phyloP scores from a whole-genome alignment of 2,888 invertebrate genomes.

The Theretra japonica region DNA sequence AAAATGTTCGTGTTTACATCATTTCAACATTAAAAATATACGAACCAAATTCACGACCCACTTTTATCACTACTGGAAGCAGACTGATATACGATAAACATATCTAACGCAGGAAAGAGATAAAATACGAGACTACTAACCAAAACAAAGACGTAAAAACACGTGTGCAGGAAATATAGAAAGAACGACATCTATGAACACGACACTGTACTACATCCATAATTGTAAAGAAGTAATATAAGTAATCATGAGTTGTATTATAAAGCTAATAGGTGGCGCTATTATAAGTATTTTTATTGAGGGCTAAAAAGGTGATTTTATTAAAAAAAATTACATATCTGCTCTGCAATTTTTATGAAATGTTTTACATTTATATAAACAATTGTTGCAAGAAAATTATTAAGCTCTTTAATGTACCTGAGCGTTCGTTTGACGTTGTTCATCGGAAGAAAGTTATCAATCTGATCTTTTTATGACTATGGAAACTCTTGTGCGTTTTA shows the following conservation, averaged over 20 bases:
- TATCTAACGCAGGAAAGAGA: not conserved
- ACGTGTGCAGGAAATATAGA: not conserved
- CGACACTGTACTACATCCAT: not conserved
- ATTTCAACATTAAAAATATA: not conserved
- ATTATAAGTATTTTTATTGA: not conserved
- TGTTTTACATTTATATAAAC: not conserved
- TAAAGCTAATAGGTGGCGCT: not conserved
- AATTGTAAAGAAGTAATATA: too few relatives aligned
- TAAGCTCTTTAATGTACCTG: not conserved
- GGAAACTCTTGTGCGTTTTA: not conserved
- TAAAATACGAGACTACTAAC: not conserved
- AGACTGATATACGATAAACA: constrained; percentile 17
- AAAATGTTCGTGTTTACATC: not conserved
- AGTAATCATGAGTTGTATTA: not conserved
- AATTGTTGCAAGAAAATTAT: not conserved
- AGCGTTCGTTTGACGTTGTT: too few relatives aligned
- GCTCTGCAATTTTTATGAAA: too few relatives aligned
- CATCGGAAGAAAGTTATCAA: not conserved
- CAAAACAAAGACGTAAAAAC: not conserved
- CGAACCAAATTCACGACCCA: constrained; percentile 4
- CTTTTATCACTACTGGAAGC: not conserved
- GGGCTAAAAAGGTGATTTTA: not conserved
- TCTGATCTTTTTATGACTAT: not conserved
- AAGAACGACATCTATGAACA: not conserved
- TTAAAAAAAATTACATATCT: too few relatives aligned